phyloP scores from a whole-genome alignment of 2,888 invertebrate genomes.

The Axea sp. region DNA sequence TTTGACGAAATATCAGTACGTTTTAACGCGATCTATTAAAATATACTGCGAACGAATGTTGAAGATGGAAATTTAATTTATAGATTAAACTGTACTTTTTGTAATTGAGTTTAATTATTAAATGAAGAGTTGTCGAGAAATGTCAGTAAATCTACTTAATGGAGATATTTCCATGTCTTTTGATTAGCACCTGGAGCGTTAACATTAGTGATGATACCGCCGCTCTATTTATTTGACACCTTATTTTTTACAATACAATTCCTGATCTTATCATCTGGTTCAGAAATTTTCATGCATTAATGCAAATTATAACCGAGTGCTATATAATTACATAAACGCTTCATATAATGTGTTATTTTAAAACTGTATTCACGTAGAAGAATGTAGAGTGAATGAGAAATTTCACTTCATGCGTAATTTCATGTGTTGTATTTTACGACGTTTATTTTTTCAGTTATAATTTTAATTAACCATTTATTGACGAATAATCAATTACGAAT shows the following conservation, averaged over 20 bases:
- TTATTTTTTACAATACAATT: conserved; percentile 10
- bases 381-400: too few relatives aligned
- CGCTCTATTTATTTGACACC: conserved; percentile 21
- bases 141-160: too few relatives aligned
- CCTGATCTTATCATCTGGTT: conserved; percentile 26
- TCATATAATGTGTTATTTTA: conserved; percentile 34
- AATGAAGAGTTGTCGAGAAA: too few relatives aligned
- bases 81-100: too few relatives aligned
- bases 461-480: too few relatives aligned
- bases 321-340: conserved; percentile 38
- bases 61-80: not conserved
- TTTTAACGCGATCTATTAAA: conserved; percentile 1
- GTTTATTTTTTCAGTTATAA: too few relatives aligned
- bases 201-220: conserved; percentile 19
- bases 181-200: conserved; percentile 44
- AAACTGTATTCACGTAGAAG: too few relatives aligned
- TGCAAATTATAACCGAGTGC: conserved; percentile 19
- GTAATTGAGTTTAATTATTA: too few relatives aligned
- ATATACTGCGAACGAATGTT: too few relatives aligned
- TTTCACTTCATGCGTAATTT: too few relatives aligned
- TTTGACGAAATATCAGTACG: conserved; percentile 3
- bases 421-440: too few relatives aligned
- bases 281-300: conserved; percentile 48
- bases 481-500: too few relatives aligned
- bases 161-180: conserved; percentile 8